Percentiles rank a stretch among this genome's conserved stretches.
phyloP scores from a whole-genome alignment of 2,888 invertebrate species.

The Lithophane socia region DNA sequence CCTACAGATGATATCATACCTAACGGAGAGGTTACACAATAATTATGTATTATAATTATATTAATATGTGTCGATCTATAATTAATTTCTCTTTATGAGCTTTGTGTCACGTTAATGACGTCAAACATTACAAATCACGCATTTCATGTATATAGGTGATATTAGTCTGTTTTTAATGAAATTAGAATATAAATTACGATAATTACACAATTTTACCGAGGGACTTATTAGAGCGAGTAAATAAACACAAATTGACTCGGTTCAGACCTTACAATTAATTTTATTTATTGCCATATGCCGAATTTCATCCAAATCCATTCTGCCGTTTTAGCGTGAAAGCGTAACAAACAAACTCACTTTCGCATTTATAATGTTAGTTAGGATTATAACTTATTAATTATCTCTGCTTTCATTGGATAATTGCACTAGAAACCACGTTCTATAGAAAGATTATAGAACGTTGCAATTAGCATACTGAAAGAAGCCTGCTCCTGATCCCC shows the following conservation, averaged over 20 bases:
- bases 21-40: constrained; percentile 35
- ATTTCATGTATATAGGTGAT: constrained; percentile 17
- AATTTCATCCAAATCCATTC: no score
- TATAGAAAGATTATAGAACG: constrained; percentile 4
- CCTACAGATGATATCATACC: neutral
- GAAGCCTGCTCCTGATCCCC: constrained; percentile 1
- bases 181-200: constrained; percentile 36
- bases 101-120: constrained; percentile 29
- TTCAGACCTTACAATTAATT: constrained; percentile 1
- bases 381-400: constrained; percentile 3
- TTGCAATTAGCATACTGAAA: constrained; percentile 21
- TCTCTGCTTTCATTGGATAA: constrained; percentile 10
- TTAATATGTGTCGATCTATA: constrained; percentile 8
- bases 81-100: constrained; percentile 38
- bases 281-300: neutral
- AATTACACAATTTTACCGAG: constrained; percentile 26
- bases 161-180: constrained; percentile 1
- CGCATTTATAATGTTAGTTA: no score
- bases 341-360: no score
- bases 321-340: no score
- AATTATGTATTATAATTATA: neutral
- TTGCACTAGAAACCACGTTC: constrained; percentile 9
- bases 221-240: constrained; percentile 49
- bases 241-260: constrained; percentile 10
- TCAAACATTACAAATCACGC: constrained; percentile 12